Conservation (phyloP, 2,888 invertebrate genomes). For the Luperina testacea region DNA sequence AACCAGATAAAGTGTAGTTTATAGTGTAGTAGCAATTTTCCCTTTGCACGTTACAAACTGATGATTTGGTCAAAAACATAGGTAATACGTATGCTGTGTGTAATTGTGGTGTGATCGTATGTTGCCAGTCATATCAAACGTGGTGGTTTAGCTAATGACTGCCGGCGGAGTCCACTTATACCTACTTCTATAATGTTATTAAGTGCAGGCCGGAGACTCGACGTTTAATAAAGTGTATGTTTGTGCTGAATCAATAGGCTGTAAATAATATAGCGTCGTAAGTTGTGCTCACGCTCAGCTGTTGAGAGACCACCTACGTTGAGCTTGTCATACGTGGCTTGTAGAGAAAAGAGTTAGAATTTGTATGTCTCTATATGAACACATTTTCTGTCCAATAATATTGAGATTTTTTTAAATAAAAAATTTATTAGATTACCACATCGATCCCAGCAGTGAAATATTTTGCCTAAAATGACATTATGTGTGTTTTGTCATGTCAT, state of each 20-base stretch:
- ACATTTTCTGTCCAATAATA: background rate
- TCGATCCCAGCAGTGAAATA: background rate
- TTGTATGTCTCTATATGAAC: background rate
- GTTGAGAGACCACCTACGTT: slow-evolving; percentile 42
- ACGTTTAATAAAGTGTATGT: slow-evolving; percentile 48
- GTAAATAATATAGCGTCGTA: slow-evolving; percentile 25
- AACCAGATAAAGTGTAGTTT: slow-evolving; percentile 38
- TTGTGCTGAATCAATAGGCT: slow-evolving; percentile 42
- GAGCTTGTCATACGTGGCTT: background rate
- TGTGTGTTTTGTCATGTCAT: background rate
- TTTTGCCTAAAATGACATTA: background rate
- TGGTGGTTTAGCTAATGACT: slow-evolving; percentile 63
- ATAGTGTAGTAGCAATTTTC: background rate
- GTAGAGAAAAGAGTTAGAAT: background rate
- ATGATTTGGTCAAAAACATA: slow-evolving; percentile 63
- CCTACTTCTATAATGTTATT: slow-evolving; percentile 46
- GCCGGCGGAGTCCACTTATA: slow-evolving; percentile 32
- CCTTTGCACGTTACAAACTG: slow-evolving; percentile 31
- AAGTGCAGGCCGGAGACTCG: slow-evolving; percentile 17
- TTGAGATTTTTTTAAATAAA: background rate
- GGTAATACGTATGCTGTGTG: slow-evolving; percentile 59
- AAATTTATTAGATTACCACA: background rate
- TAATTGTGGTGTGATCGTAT: slow-evolving; percentile 47
- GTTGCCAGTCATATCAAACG: slow-evolving; percentile 63
- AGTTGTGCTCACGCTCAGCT: slow-evolving; percentile 11